A percentile compares a stretch with the other conserved stretches of the same genome.
Conservation (phyloP, 1,140 invertebrate species). For the Drosophila nigromelanica region DNA sequence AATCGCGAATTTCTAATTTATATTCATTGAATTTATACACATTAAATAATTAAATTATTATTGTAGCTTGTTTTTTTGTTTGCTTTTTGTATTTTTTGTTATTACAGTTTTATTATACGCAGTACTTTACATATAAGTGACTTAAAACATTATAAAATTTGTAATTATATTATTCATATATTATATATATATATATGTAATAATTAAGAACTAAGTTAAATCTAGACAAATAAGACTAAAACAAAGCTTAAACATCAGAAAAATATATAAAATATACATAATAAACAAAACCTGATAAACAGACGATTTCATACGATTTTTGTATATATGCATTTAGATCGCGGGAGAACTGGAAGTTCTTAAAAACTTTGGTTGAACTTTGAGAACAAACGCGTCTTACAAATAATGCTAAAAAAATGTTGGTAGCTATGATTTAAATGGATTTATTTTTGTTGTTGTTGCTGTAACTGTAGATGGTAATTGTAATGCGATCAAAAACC, state of each 20-base stretch:
- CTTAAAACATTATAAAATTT: constrained; percentile 67
- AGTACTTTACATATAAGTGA: constrained; percentile 59
- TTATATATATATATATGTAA: constrained; percentile 42
- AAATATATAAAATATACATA: constrained; percentile 43
- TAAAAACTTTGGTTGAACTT: constrained; percentile 77
- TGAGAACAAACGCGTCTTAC: constrained; percentile 54
- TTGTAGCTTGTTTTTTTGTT: constrained; percentile 39
- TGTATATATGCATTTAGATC: constrained; percentile 29
- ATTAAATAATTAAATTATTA: constrained; percentile 52
- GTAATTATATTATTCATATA: constrained; percentile 22
- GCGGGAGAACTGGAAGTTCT: constrained; percentile 65
- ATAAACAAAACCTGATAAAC: constrained; percentile 38
- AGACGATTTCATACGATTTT: constrained; percentile 5
- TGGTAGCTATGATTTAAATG: too few relatives aligned
- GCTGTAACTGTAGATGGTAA: too few relatives aligned
- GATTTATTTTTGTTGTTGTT: too few relatives aligned
- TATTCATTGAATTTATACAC: constrained; percentile 57
- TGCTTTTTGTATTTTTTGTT: constrained; percentile 33
- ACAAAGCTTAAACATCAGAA: constrained; percentile 37
- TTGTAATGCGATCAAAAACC: neutral
- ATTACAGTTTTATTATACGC: constrained; percentile 55
- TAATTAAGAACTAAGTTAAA: constrained; percentile 42
- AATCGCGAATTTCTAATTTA: constrained; percentile 53
- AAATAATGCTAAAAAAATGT: constrained; percentile 10
- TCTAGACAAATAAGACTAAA: constrained; percentile 51